Evolutionary conservation across 2,113 vertebrate species (phyloP).

Genomic region (Prolemur simus): DNA sequence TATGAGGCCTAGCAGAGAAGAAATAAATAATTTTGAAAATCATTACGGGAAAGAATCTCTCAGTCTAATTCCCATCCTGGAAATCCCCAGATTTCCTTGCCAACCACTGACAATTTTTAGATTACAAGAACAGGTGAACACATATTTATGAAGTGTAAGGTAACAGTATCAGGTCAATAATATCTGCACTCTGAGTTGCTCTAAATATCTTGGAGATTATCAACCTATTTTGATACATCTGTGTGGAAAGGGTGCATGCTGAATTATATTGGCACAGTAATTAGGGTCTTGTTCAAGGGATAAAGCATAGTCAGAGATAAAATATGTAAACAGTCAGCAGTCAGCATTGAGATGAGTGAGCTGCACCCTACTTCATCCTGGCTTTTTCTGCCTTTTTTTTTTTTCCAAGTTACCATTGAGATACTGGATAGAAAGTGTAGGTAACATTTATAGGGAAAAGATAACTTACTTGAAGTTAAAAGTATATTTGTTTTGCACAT

Average conservation of each 20-base stretch:
- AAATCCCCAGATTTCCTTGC: constrained; percentile 65
- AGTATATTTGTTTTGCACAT: neutral
- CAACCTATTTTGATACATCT: constrained; percentile 61
- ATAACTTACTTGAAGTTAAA: constrained; percentile 16
- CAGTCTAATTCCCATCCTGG: constrained; percentile 54
- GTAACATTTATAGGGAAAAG: neutral
- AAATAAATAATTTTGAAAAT: constrained; percentile 65
- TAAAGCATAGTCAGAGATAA: neutral
- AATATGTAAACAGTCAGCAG: neutral
- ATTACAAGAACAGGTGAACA: constrained; percentile 70
- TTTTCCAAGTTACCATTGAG: neutral
- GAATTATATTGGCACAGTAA: neutral
- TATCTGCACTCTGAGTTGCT: constrained; percentile 22
- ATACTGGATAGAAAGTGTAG: too few species aligned
- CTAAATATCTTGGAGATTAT: constrained; percentile 68
- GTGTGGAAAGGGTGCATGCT: neutral
- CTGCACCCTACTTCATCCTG: neutral
- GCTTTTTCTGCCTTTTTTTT: neutral
- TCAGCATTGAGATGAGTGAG: neutral
- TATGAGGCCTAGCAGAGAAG: neutral
- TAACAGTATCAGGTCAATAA: constrained; percentile 53
- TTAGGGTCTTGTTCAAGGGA: neutral
- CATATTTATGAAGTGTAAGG: constrained; percentile 50
- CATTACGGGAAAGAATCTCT: constrained; percentile 66
- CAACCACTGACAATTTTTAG: constrained; percentile 67